These are phyloP conservation scores for Acrocephalus kingi DNA, from an alignment of 2,113 vertebrate genomes.

Conservation along the genomic window DNA sequence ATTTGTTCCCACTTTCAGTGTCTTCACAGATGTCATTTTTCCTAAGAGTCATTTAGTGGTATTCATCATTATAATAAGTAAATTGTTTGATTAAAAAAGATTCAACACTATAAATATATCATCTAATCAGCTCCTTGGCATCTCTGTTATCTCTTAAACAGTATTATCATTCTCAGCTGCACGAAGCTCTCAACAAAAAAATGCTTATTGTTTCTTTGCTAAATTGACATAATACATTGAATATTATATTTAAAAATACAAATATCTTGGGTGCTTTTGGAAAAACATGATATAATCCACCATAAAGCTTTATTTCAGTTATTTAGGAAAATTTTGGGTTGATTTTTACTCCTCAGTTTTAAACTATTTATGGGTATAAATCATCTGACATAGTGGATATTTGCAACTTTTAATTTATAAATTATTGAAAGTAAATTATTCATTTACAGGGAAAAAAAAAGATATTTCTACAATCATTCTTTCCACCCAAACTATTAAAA, in stretches of 20 bases:
- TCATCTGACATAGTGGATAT: not conserved
- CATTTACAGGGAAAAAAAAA: not conserved
- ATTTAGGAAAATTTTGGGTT: not conserved
- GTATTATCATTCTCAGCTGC: not conserved
- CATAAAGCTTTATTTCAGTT: not conserved
- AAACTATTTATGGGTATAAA: not conserved
- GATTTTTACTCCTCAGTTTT: not conserved
- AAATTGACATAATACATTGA: not conserved
- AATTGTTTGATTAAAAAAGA: not conserved
- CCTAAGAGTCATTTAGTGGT: not conserved
- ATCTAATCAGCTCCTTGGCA: not conserved
- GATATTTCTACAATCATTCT: not conserved
- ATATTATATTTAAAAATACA: not conserved
- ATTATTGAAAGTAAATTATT: not conserved
- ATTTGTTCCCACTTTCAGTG: not conserved
- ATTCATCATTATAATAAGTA: not conserved
- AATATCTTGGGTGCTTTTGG: not conserved
- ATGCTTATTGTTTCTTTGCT: not conserved
- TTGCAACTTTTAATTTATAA: not conserved
- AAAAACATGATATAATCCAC: not conserved
- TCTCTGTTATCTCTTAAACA: not conserved
- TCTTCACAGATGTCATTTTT: not conserved
- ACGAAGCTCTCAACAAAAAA: not conserved
- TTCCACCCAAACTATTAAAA: not conserved
- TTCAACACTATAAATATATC: not conserved